Evolutionary conservation across 2,113 vertebrate species (phyloP), one percentile per base, ranked within the genome.

Genomic region (Patagioenas fasciata): DNA sequence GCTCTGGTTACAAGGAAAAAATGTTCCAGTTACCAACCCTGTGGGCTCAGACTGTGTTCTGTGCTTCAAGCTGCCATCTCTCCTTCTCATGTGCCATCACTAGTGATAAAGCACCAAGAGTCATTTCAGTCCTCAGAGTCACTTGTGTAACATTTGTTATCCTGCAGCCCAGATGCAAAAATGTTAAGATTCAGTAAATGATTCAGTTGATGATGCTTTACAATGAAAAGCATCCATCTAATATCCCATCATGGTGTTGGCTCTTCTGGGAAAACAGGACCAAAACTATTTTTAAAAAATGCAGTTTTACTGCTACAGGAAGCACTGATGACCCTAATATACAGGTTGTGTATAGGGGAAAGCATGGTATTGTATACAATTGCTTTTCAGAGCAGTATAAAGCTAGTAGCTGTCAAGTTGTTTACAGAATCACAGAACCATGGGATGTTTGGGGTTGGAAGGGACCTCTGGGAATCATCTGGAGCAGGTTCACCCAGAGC

Each of bases 71-170:
- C 25, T 72, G 24, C 53, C 0, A 0, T 56, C 50, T 73, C 53
- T 60, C 64, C 48, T 91, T 70, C 80, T 83, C 58, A 48, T 7
- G 4, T 62, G 69, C 67, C 69, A 56, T 8, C 12, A 51, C 24
- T 25, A 42, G 47, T 15, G 26, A 71, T 26, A 58, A 91, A 92
- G 29, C 4, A 11, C 61, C 1, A 0, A 53, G 61, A 94, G 64
- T 66, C 90, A 86, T 25, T 91, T 19, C 38, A 42, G 83, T n/a
- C 57, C 86, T 88, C 62, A 53, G 72, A 77, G 58, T 57, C 79
- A 74, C 75, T 92, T 84, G 38, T 18, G n/a, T 67, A 29, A 47
- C 80, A 83, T 67, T 72, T 95, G 88, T 85, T 78, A 80, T 91
- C 56, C 77, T 88, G 53, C 17, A 34, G 65, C 50, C 57, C 72